Conservation (phyloP, 2,888 invertebrate genomes). For the Drosophila atripex region DNA sequence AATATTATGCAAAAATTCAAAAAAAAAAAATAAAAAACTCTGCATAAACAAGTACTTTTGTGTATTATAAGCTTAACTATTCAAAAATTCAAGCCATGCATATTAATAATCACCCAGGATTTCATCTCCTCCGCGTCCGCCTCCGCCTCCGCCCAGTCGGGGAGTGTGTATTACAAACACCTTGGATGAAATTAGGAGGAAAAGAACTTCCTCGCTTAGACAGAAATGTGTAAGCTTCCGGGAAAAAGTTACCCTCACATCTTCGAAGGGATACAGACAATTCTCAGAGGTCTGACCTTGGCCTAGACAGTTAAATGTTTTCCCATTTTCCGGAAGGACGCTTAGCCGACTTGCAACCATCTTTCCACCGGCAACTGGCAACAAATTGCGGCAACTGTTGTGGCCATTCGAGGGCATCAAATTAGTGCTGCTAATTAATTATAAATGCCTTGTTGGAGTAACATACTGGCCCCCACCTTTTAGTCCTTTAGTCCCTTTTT, state of each 20-base stretch:
- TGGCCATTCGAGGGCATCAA: slow-evolving; percentile 45
- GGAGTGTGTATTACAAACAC: not conserved
- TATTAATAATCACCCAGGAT: not conserved
- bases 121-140: not conserved
- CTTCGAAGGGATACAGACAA: not conserved
- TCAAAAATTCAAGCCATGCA: slow-evolving; percentile 1
- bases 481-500: slow-evolving; percentile 3
- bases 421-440: slow-evolving; percentile 66
- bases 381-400: slow-evolving; percentile 46
- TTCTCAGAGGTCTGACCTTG: slow-evolving; percentile 33
- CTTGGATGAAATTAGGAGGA: not conserved
- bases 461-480: slow-evolving; percentile 22
- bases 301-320: slow-evolving; percentile 28
- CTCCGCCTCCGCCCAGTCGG: too few relatives aligned
- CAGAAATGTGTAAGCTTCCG: slow-evolving; percentile 1
- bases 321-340: slow-evolving; percentile 1
- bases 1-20: not conserved
- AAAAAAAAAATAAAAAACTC: too few relatives aligned
- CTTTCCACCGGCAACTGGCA: slow-evolving; percentile 6
- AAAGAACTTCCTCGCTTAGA: not conserved
- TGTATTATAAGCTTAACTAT: not conserved
- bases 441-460: slow-evolving; percentile 54
- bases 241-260: not conserved
- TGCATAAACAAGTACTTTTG: not conserved
- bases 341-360: not conserved